Percentiles rank a stretch among this genome's conserved stretches.
phyloP scores from a whole-genome alignment of 1,140 invertebrate genomes.

The Hyles vespertilio region DNA sequence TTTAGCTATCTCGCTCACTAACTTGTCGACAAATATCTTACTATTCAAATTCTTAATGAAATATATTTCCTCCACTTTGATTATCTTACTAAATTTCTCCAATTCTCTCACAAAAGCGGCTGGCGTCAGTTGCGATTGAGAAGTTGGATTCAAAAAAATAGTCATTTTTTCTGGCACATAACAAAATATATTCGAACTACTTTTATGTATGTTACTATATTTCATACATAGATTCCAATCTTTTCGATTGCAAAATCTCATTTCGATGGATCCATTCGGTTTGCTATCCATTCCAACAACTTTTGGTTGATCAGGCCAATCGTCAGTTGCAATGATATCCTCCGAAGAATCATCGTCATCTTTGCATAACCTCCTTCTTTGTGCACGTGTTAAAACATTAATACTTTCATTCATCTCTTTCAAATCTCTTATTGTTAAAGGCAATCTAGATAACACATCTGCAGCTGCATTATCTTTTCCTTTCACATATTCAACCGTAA shows the following conservation, averaged over 20 bases:
- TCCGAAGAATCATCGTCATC: no score
- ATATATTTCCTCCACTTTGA: constrained; percentile 12
- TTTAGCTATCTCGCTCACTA: neutral
- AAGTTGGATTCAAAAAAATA: constrained; percentile 21
- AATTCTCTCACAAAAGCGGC: constrained; percentile 26
- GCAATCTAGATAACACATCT: constrained; percentile 22
- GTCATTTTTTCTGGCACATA: constrained; percentile 12
- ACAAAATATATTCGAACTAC: constrained; percentile 3
- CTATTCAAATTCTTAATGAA: constrained; percentile 11
- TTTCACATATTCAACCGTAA: constrained; percentile 24
- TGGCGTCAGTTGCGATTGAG: constrained; percentile 22
- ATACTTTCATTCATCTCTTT: constrained; percentile 20
- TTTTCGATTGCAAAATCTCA: no score
- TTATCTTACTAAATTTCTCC: constrained; percentile 9
- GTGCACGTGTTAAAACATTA: constrained; percentile 22
- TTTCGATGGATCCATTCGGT: no score
- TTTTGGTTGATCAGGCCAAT: no score
- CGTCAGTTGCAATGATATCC: no score
- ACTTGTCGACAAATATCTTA: neutral
- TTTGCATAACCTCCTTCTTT: no score
- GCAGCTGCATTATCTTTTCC: constrained; percentile 5
- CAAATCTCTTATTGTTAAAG: constrained; percentile 6
- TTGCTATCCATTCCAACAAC: no score
- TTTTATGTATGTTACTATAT: constrained; percentile 13
- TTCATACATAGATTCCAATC: neutral